phyloP scores from a whole-genome alignment of 2,113 vertebrate species.

The Triplophysa tibetana region DNA sequence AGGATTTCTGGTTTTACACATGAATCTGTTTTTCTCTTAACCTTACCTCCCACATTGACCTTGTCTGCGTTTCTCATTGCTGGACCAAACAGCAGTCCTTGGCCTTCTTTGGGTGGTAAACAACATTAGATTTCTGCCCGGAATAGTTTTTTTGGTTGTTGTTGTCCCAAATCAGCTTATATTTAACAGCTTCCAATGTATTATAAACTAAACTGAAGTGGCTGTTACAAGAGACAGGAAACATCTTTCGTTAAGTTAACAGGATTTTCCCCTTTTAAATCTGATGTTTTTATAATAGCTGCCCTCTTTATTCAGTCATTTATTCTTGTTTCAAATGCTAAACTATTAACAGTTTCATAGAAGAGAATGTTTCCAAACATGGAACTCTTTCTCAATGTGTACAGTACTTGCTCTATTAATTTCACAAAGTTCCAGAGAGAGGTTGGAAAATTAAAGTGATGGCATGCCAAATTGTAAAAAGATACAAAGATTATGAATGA shows the following conservation, averaged over 20 bases:
- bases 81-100: neutral
- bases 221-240: constrained; percentile 34
- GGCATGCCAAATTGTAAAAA: too few relatives aligned
- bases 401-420: too few relatives aligned
- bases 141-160: neutral
- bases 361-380: too few relatives aligned
- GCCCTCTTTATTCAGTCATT: constrained; percentile 6
- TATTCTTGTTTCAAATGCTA: constrained; percentile 33
- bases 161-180: neutral
- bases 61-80: neutral
- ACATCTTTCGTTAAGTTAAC: constrained; percentile 34
- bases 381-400: neutral
- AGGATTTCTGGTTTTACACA: neutral
- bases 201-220: constrained; percentile 12
- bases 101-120: neutral
- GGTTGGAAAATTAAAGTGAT: too few relatives aligned
- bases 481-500: too few relatives aligned
- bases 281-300: constrained; percentile 17
- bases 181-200: neutral
- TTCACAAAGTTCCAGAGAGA: too few relatives aligned
- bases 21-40: neutral
- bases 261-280: constrained; percentile 34
- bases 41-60: neutral
- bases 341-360: too few relatives aligned
- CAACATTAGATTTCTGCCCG: neutral